Evolutionary conservation across 2,113 vertebrate species (phyloP), one percentile per base, ranked within the genome.

Genomic region (Salvelinus namaycush): DNA sequence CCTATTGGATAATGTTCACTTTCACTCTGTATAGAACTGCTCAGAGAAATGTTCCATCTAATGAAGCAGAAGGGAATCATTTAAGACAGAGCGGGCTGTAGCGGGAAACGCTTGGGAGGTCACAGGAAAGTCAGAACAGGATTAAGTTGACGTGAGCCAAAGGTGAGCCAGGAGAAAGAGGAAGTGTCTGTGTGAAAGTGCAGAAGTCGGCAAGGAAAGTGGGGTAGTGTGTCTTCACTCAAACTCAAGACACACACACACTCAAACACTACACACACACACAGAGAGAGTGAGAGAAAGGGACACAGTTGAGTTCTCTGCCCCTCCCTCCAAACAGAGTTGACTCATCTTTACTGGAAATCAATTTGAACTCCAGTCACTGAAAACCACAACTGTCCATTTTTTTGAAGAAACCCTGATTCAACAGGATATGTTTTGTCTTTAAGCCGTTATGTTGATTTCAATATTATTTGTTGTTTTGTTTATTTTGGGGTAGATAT

Each of bases 341-440:
- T 84, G 84, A 79, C 67, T 88, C 72, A 81, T 77, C n/a, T 22
- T 89, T 85, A 77, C 81, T 83, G 79, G 81, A 86, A 89, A 80
- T 79, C 18, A 2, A 9, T 49, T 31, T 12, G 12, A 70, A 34
- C 20, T 3, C 14, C 11, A 27, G 59, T 66, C 73, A 49, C 54
- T 48, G 74, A 54, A 68, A 84, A 80, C n/a, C 29, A 22, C 16
- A 27, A 60, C 22, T 44, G 39, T 44, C 39, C 11, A 44, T 44
- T 11, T 44, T 44, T 2, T 44, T 44, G 39, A 44, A 44, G 39
- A 44, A 44, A 44, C 39, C 39, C 39, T 44, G 39, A 44, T 44
- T 44, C 39, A 44, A 44, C 39, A 44, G 9, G 39, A 18, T 16
- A 67, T 67, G 65, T 67, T 29, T 29, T 31, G 64, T 22, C 64